Percentiles rank a stretch among this genome's conserved stretches.
phyloP scores from a whole-genome alignment of 2,113 vertebrate genomes.

The Scatophagus argus region DNA sequence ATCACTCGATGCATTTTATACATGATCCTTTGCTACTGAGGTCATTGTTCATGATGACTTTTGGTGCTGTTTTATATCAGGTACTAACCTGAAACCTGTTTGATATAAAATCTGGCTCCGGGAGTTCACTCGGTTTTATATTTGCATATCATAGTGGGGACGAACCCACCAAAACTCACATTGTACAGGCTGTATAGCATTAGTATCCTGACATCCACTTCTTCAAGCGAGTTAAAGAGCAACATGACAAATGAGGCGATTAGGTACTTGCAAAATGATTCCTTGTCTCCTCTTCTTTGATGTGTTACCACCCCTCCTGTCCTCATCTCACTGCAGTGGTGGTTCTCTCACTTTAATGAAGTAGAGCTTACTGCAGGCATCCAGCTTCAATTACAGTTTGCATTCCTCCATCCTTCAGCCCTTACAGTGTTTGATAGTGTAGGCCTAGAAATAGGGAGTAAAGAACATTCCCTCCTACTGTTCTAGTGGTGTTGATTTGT shows the following conservation, averaged over 20 bases:
- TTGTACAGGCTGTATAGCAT: constrained; percentile 8
- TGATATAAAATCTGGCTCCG: too few relatives aligned
- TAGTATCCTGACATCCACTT: background rate
- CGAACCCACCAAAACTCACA: background rate
- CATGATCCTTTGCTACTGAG: background rate
- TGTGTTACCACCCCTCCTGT: constrained; percentile 4
- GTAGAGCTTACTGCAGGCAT: background rate
- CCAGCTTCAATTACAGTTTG: background rate
- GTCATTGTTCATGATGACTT: background rate
- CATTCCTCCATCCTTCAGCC: background rate
- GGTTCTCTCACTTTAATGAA: background rate
- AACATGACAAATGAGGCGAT: constrained; percentile 29
- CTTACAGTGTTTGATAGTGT: background rate
- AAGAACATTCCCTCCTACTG: background rate
- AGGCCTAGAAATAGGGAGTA: background rate
- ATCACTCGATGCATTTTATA: background rate
- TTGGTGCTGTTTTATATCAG: background rate
- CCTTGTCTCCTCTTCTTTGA: background rate
- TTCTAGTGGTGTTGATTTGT: background rate
- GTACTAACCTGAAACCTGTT: background rate
- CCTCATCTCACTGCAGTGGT: background rate
- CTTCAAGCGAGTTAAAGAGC: constrained; percentile 31
- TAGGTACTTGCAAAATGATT: constrained; percentile 6
- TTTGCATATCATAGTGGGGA: constrained; percentile 16
- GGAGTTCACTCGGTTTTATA: too few relatives aligned